Percentiles rank a stretch among this genome's conserved stretches.
Evolutionary conservation across 2,113 vertebrate species (phyloP).

Genomic region (Spilogale gracilis): DNA sequence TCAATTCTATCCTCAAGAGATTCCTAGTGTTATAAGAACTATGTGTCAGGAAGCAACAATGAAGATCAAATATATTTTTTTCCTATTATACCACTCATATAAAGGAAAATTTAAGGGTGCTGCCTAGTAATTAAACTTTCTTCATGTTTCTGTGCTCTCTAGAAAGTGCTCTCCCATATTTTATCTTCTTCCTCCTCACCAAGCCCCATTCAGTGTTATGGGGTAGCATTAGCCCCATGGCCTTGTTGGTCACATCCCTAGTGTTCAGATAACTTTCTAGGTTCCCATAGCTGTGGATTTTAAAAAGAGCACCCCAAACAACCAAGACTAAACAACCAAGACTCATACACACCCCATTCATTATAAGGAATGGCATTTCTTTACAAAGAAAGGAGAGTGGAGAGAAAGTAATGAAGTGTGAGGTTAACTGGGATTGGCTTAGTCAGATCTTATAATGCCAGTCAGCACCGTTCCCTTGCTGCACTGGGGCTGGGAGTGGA

Average conservation of each 20-base stretch:
- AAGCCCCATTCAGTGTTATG: not conserved
- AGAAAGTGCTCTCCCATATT: not conserved
- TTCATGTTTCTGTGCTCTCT: not conserved
- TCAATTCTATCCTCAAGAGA: not conserved
- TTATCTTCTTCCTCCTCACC: not conserved
- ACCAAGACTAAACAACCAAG: not conserved
- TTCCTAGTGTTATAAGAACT: not conserved
- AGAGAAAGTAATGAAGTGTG: conserved; percentile 78
- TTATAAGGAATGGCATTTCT: conserved; percentile 61
- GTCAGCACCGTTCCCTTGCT: not conserved
- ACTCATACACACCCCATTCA: conserved; percentile 58
- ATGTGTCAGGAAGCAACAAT: not conserved
- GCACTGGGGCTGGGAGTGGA: not conserved
- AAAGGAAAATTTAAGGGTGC: not conserved
- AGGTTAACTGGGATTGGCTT: conserved; percentile 53
- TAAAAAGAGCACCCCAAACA: not conserved
- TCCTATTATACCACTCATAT: not conserved
- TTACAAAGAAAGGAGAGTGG: conserved; percentile 47
- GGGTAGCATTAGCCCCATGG: not conserved
- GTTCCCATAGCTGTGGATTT: conserved; percentile 43
- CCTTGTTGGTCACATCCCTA: not conserved
- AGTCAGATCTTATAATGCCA: conserved; percentile 30
- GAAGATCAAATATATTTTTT: not conserved
- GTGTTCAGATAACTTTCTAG: conserved; percentile 26
- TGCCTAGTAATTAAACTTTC: not conserved